Conservation (phyloP, 2,797 vertebrate species). For the Argya squamiceps region DNA sequence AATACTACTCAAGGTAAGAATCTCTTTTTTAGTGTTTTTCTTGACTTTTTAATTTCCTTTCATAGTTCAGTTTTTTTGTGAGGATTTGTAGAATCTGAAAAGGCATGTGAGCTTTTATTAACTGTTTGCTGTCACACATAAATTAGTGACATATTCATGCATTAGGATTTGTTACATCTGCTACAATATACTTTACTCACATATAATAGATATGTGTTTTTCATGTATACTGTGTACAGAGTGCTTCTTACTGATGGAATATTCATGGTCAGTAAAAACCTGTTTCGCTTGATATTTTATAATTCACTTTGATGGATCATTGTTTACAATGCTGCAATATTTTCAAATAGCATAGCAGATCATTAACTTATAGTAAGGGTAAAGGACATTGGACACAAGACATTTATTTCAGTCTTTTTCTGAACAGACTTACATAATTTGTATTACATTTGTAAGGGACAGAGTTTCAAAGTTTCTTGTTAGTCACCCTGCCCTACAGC, state of each 20-base stretch:
- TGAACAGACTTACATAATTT: background rate
- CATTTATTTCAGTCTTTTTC: background rate
- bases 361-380: background rate
- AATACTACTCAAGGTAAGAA: slow-evolving; percentile 92
- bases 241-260: background rate
- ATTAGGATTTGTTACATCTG: background rate
- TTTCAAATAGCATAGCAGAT: background rate
- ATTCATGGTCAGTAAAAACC: background rate
- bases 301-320: background rate
- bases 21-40: background rate
- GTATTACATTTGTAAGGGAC: background rate
- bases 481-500: background rate
- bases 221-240: background rate
- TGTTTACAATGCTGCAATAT: background rate
- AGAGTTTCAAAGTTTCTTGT: background rate
- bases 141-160: background rate
- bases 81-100: background rate
- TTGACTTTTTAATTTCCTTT: background rate
- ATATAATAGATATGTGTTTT: background rate
- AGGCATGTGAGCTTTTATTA: background rate
- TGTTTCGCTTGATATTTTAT: background rate
- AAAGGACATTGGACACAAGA: background rate
- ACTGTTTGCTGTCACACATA: background rate
- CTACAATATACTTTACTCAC: background rate
- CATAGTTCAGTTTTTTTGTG: background rate